Base-by-base conservation (phyloP, 2,888 invertebrate species). In the Elysia crispata region DNA sequence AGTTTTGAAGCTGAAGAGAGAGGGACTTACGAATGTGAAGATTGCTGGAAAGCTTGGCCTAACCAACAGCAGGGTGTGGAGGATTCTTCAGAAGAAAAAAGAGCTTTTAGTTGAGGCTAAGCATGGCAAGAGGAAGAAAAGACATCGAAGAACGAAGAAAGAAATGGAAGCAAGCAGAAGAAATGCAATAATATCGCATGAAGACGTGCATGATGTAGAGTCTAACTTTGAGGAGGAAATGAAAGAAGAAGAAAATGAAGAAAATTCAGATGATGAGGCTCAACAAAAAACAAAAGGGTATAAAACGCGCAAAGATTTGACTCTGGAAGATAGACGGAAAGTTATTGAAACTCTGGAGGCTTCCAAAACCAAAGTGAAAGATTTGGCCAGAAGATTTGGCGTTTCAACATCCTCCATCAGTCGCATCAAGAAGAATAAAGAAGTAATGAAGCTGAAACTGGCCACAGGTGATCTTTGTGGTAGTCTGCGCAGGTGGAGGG, bases 391-490 rank as follows among this genome's bases (percentile, higher is more conserved):
- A 23, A 60, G 23, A 28, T 80, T 76, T 80, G 80, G 80, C 8
- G 72, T 80, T 1, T 80, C 80, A 15, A 54, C 33, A 6, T 80
- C 80, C 3, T 66, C 80, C 31, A 75, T 80, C 31, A 80, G 76
- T 23, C 76, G 80, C 1, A 60, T 80, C 15, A 76, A 76, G 62
- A 76, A 72, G 69, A 70, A 76, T 49, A 76, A 70, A n/a, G 70
- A 80, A 11, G 30, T 57, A 18, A 80, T 80, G n/a, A 30, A 70
- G 50, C n/a, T 64, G 50, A 67, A 64, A 33, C 60, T 70, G 25
- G 50, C 50, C 49, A 80, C 76, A 30, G 80, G 80, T 18, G 80
- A 80, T 23, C 6, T 70, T 33, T 60, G 70, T 49, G 31, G 33
- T 20, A 54, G 41, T 0, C 41, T 54, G 25, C 57, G 60, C 28